Conservation (phyloP, 2,113 vertebrate genomes). For the Ancistrus triradiatus region DNA sequence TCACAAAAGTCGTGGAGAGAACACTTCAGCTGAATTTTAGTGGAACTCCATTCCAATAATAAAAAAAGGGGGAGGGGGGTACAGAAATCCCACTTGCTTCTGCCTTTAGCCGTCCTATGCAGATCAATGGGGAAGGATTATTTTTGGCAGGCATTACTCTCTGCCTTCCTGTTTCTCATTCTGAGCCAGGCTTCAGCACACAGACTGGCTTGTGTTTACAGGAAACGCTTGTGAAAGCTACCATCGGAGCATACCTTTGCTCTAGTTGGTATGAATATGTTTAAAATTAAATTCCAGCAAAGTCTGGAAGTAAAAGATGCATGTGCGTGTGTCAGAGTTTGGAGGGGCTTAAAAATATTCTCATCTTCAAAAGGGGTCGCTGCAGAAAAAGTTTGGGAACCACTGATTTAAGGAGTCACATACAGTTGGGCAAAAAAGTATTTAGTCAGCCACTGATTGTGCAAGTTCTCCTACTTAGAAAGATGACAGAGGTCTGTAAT, state of each 20-base stretch:
- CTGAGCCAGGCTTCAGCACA: conserved; percentile 36
- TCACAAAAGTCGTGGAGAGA: conserved; percentile 1
- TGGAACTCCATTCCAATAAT: conserved; percentile 11
- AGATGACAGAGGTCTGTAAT: too few species aligned
- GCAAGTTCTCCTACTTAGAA: too few species aligned
- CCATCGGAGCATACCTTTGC: conserved; percentile 22
- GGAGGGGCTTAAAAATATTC: too few species aligned
- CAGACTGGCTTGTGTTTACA: conserved; percentile 55
- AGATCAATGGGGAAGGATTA: conserved; percentile 51
- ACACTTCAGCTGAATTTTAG: conserved; percentile 16
- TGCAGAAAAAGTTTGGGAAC: too few species aligned
- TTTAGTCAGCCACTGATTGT: too few species aligned
- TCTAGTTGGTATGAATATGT: neutral
- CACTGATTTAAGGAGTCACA: too few species aligned
- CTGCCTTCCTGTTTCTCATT: conserved; percentile 30
- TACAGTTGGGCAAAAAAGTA: too few species aligned
- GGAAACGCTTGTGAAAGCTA: conserved; percentile 51
- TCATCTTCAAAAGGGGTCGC: too few species aligned
- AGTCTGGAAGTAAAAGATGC: too few species aligned
- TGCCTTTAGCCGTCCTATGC: conserved; percentile 47
- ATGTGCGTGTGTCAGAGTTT: too few species aligned
- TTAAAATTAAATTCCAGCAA: too few species aligned
- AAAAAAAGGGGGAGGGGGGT: too few species aligned
- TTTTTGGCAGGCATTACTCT: conserved; percentile 56
- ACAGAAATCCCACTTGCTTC: conserved; percentile 17